Base-by-base conservation (phyloP, 2,113 vertebrate genomes). In the Cephalopterus ornatus region DNA sequence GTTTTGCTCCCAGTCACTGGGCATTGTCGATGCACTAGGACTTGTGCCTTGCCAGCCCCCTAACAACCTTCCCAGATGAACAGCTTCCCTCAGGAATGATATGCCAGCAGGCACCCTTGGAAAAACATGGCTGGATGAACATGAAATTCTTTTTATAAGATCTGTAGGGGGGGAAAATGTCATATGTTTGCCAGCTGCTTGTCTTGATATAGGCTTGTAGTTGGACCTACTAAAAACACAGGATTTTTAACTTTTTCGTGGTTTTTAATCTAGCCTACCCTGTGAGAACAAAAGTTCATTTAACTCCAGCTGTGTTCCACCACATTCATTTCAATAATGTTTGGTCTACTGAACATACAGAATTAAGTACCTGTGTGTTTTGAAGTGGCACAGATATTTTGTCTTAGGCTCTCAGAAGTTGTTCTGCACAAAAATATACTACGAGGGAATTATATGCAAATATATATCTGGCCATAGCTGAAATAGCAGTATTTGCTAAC, bases 281-380 rank as follows among this genome's bases (percentile, higher is more conserved):
- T 65, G 52, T 65, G 79, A 95, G 85, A 96, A 96, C 79, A 96
- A 96, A 88, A 96, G 90, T 89, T 95, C 76, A 88, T 95, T 96
- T 94, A 96, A 94, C 83, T 94, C 95, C 96, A 89, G 79, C 84
- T 94, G 95, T 58, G 92, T 96, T 96, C 85, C 75, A 93, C 79
- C 80, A 92, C 88, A 96, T 93, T 84, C 65, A 95, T 96, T 95
- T 93, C 92, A 95, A 92, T 95, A 94, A 88, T 84, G 37, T 81
- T 93, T 94, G 92, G 91, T 88, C 95, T 96, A 75, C 83, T 89
- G 92, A 95, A 92, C 91, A 89, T 44, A 81, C 41, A 94, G 66
- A 94, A 94, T 96, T 95, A 96, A 96, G 80, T 92, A 96, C 96
- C 96, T 86, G 56, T 72, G 79, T 93, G 83, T 91, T 95, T 86